Conservation (phyloP, 2,797 vertebrate species). For the Onychomys arenicola region DNA sequence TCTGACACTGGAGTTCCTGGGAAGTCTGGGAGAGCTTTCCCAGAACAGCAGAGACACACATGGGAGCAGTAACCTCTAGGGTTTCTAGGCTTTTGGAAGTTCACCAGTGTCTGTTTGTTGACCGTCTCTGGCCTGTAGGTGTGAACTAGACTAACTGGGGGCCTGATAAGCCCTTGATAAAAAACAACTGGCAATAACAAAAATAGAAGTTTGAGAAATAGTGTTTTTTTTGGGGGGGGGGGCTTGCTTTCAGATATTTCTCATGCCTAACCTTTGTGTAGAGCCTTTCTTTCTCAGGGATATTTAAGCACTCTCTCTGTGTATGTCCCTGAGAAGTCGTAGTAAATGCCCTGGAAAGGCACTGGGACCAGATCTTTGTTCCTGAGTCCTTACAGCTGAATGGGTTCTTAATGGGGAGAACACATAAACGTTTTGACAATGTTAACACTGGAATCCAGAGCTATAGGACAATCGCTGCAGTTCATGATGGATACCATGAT, state of each 20-base stretch:
- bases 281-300: background rate
- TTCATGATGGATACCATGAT: background rate
- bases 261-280: background rate
- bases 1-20: conserved; percentile 19
- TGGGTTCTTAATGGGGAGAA: background rate
- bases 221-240: background rate
- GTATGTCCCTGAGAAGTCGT: background rate
- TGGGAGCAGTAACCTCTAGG: conserved; percentile 66
- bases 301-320: background rate
- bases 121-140: conserved; percentile 62
- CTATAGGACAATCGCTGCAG: background rate
- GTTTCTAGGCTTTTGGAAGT: conserved; percentile 63
- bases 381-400: background rate
- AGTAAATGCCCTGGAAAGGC: background rate
- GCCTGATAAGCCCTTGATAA: conserved; percentile 55
- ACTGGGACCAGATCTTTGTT: conserved; percentile 5
- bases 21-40: conserved; percentile 25
- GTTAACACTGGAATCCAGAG: conserved; percentile 32
- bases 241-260: background rate
- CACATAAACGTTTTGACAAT: background rate
- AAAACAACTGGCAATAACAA: conserved; percentile 25
- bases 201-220: conserved; percentile 61
- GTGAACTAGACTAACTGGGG: conserved; percentile 37
- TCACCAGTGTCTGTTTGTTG: conserved; percentile 65
- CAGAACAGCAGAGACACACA: conserved; percentile 59